Conservation (phyloP, 2,888 invertebrate genomes). For the Phalangium opilio region DNA sequence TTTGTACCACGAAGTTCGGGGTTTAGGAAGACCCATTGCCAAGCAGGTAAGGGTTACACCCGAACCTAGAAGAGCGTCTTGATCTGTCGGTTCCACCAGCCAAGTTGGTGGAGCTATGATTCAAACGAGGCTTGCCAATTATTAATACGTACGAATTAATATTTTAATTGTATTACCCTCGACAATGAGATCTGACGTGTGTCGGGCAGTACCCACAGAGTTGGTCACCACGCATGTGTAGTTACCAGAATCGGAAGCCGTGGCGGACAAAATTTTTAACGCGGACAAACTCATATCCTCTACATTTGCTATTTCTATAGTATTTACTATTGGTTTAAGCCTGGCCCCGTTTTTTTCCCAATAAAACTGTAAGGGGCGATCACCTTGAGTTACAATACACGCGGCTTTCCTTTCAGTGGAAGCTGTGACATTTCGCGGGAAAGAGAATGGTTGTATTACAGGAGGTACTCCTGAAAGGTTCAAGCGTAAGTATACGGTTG, state of each 20-base stretch:
- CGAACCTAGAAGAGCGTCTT: neutral
- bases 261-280: neutral
- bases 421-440: neutral
- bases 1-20: neutral
- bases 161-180: neutral
- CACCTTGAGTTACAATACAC: constrained; percentile 9
- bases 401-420: constrained; percentile 8
- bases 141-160: neutral
- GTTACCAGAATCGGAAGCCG: neutral
- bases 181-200: neutral
- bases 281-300: neutral
- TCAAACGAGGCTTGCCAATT: too few species aligned
- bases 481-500: too few species aligned
- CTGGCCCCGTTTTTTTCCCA: constrained; percentile 7
- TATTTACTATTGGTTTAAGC: neutral
- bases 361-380: constrained; percentile 10
- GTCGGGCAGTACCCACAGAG: neutral
- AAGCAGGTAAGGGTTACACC: neutral
- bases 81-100: neutral
- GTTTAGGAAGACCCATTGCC: neutral
- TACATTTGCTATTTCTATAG: neutral
- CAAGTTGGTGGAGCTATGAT: neutral
- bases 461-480: too few species aligned
- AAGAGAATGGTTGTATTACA: neutral
- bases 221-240: neutral